A percentile compares a stretch with the other conserved stretches of the same genome.
Conservation (phyloP, 2,888 invertebrate genomes). For the Eupithecia insigniata region DNA sequence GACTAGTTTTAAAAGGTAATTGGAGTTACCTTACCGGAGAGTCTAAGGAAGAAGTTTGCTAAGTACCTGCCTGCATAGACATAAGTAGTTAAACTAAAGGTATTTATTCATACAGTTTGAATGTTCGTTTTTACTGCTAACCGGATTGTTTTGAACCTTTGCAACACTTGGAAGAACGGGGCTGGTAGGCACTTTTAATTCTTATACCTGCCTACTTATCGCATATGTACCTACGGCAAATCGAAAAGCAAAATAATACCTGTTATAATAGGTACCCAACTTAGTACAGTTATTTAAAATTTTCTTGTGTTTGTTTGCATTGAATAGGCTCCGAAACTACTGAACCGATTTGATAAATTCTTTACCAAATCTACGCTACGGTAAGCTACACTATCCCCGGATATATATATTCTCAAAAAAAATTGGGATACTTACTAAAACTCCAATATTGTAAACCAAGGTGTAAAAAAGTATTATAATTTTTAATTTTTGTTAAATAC, state of each 20-base stretch:
- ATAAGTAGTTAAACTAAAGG: neutral
- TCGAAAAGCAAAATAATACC: neutral
- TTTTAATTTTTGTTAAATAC: too few relatives aligned
- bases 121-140: neutral
- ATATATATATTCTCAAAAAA: too few relatives aligned
- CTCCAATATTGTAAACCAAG: too few relatives aligned
- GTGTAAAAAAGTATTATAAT: too few relatives aligned
- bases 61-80: neutral
- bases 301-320: too few relatives aligned
- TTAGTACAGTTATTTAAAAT: too few relatives aligned
- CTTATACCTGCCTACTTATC: neutral
- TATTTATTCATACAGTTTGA: neutral
- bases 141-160: neutral
- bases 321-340: too few relatives aligned
- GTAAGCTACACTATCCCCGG: too few relatives aligned
- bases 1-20: conserved; percentile 25
- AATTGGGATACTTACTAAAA: too few relatives aligned
- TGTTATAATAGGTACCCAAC: too few relatives aligned
- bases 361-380: too few relatives aligned
- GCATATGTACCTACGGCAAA: neutral
- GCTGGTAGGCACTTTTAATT: neutral
- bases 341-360: too few relatives aligned
- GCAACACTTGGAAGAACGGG: neutral
- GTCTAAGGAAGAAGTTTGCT: neutral
- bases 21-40: neutral